These are phyloP conservation scores for Australoheros facetus DNA, from an alignment of 2,797 vertebrate species.

Conservation along the genomic window DNA sequence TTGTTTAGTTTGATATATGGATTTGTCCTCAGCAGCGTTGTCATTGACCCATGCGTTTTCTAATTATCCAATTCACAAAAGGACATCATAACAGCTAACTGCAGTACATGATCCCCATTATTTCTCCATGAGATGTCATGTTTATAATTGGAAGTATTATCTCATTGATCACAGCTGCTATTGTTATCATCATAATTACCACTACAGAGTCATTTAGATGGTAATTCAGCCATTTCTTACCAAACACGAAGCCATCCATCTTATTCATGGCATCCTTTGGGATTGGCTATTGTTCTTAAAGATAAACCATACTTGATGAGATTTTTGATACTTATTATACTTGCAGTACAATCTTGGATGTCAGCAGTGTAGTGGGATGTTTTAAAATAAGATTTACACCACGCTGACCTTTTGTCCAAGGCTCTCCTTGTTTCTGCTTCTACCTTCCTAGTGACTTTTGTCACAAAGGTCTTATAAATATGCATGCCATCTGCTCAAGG, in stretches of 20 bases:
- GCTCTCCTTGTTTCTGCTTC: conserved; percentile 27
- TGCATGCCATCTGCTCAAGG: conserved; percentile 64
- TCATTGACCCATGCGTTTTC: conserved; percentile 66
- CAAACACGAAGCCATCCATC: conserved; percentile 65
- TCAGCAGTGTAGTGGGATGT: conserved; percentile 20
- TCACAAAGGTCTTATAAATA: conserved; percentile 71
- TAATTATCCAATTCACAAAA: conserved; percentile 71
- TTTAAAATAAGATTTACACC: conserved; percentile 53
- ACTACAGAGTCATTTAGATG: conserved; percentile 74
- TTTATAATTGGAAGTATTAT: conserved; percentile 77
- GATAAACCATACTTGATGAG: conserved; percentile 42
- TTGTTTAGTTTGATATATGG: conserved; percentile 55
- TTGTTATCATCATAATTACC: conserved; percentile 72
- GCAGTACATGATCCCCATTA: conserved; percentile 75
- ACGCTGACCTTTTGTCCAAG: conserved; percentile 66
- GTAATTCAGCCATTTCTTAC: conserved; percentile 72
- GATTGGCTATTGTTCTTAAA: conserved; percentile 52
- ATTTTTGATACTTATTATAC: conserved; percentile 43
- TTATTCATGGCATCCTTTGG: conserved; percentile 52
- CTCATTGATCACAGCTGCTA: conserved; percentile 75
- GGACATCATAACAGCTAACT: conserved; percentile 69
- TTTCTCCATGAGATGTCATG: conserved; percentile 71
- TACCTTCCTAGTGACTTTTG: conserved; percentile 51
- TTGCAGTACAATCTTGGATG: conserved; percentile 19
- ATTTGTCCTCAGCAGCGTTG: conserved; percentile 59